Conservation (phyloP, 2,888 invertebrate species). For the Tupiocoris notatus region DNA sequence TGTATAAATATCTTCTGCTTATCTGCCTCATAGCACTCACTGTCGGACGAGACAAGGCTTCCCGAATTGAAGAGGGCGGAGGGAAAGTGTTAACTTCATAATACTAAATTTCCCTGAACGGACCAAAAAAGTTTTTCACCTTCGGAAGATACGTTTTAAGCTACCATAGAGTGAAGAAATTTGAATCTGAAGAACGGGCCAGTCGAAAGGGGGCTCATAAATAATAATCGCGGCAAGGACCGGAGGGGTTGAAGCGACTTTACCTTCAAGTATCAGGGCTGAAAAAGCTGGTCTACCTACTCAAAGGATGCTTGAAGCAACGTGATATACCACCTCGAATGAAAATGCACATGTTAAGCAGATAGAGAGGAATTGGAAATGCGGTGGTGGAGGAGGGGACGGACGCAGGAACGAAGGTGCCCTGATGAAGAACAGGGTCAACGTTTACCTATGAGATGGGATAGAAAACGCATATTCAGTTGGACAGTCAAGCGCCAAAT, state of each 20-base stretch:
- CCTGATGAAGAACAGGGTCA: background rate
- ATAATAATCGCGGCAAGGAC: background rate
- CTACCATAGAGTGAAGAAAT: background rate
- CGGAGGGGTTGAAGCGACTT: background rate
- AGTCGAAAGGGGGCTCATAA: background rate
- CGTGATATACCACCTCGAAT: slow-evolving; percentile 13
- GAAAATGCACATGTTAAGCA: slow-evolving; percentile 33
- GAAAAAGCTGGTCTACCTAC: background rate
- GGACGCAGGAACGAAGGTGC: background rate
- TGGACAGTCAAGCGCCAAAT: no score
- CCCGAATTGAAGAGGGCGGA: background rate
- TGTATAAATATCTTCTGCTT: no score
- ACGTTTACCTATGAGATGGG: background rate
- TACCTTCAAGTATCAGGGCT: background rate
- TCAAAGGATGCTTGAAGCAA: background rate
- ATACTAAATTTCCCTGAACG: background rate
- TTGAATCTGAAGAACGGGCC: background rate
- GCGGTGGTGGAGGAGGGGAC: background rate
- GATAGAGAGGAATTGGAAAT: background rate
- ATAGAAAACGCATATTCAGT: background rate
- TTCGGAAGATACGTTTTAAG: background rate
- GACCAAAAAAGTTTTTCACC: background rate
- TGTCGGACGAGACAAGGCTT: no score
- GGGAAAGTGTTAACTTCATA: background rate
- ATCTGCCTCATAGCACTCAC: no score